These are phyloP conservation scores for Drosophila buzzatii DNA, from an alignment of 2,888 invertebrate species.

Conservation along the genomic window DNA sequence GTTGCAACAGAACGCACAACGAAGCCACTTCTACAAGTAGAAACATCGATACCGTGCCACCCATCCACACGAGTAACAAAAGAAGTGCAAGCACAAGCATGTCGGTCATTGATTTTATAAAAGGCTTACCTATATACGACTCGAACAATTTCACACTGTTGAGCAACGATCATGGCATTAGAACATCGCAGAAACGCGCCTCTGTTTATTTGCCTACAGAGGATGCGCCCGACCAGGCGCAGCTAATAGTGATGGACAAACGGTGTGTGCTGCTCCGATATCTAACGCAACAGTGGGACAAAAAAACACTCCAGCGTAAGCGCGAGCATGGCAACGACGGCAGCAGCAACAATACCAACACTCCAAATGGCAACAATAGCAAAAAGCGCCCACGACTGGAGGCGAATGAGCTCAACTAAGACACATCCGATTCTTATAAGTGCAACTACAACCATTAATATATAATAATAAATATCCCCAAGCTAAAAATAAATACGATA, in stretches of 20 bases:
- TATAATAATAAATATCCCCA: constrained; percentile 32
- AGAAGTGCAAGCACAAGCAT: constrained; percentile 50
- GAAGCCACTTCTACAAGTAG: background rate
- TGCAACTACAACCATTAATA: constrained; percentile 26
- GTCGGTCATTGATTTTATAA: constrained; percentile 95
- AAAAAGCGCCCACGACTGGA: constrained; percentile 84
- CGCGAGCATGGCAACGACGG: constrained; percentile 77
- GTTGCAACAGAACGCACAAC: constrained; percentile 25
- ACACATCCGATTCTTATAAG: constrained; percentile 2
- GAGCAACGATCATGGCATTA: constrained; percentile 93
- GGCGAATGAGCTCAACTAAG: constrained; percentile 78
- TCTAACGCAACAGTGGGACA: constrained; percentile 98
- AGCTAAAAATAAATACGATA: constrained; percentile 51
- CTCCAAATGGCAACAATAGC: constrained; percentile 71
- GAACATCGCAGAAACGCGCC: constrained; percentile 93
- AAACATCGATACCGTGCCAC: constrained; percentile 24
- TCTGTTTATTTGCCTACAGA: constrained; percentile 96
- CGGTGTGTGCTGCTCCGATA: constrained; percentile 96
- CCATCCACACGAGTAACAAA: constrained; percentile 13
- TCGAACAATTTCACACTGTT: constrained; percentile 96
- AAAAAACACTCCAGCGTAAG: constrained; percentile 88
- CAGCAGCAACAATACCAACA: constrained; percentile 52
- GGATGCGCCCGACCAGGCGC: constrained; percentile 90
- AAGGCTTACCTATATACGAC: constrained; percentile 95
- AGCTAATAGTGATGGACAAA: constrained; percentile 98